Evolutionary conservation across 2,113 vertebrate genomes (phyloP), one percentile per base, ranked within the genome.

Genomic region (Sinocyclocheilus anshuiensis): DNA sequence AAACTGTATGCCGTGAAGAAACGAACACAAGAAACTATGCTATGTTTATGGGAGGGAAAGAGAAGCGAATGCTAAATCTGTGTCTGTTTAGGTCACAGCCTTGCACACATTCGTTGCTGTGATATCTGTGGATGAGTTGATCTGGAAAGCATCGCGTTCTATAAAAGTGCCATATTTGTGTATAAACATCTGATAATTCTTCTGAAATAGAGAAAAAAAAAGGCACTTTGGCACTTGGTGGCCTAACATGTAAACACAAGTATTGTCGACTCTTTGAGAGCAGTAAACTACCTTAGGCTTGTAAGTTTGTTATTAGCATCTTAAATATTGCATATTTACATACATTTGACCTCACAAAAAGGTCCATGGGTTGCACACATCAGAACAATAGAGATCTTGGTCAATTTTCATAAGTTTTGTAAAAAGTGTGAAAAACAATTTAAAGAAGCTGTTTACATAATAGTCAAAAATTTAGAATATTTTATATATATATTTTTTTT

Each of bases 21-120:
- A 33, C 63, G 50, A 10, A 74, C 80, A 24, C 29, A 18, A 72
- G 79, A 59, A 87, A 69, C 42, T 4, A 65, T 61, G 1, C 7
- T 74, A 16, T 77, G 57, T 45, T 69, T 33, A 69, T 82, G 50
- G 57, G 26, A 42, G 55, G 11, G 36, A 81, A 67, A 81, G 29
- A 81, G 39, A 81, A 18, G 59, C 15, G 63, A 26, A 48, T 26
- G 59, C 13, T n/a, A 26, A 81, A 81, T 67, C 79, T 26, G 42
- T 81, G 29, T 80, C 26, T 85, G 18, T 80, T 86, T 61, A 61
- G 65, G 18, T 53, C 48, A 48, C 22, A 76, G 72, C 16, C 15
- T 18, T 1, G 24, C 48, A 55, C 45, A 24, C 11, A 15, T 3
- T 24, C 4, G 45, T 76, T 26, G 5, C 42, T 76, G 42, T 45